Base-by-base conservation (phyloP, 2,797 vertebrate species). In the Scolopax bukidnonensis region DNA sequence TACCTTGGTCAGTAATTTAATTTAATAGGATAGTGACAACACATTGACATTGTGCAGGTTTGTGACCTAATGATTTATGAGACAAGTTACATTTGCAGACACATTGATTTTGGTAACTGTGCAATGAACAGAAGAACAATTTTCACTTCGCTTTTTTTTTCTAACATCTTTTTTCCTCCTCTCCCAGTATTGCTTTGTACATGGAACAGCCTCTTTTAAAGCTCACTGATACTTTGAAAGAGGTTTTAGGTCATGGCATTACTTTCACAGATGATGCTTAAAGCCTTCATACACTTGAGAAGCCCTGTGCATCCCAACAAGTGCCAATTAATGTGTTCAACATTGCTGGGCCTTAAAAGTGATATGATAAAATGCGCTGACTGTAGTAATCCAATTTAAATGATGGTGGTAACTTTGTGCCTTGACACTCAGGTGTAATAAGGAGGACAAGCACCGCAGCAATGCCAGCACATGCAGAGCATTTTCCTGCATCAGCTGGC, bases 61-160 rank as follows among this genome's bases (percentile, higher is more conserved):
- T 94, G 70, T 97, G 90, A 96, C 86, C 95, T 95, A 96, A 88
- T 97, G 95, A 97, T 95, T 97, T 96, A 97, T 73, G 87, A 95
- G 89, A 73, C 78, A 90, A 89, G 85, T 83, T 95, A 92, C 86
- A 88, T 93, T 96, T 95, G 87, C 85, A 96, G 94, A 93, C 73
- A 83, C 70, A 84, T 93, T 93, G 96, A 97, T 96, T 96, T 95
- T 90, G 65, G 87, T 89, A 95, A 93, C 43, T 77, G 50, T 50
- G 50, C 69, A 77, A 79, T 65, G 87, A 96, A 74, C 21, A 91
- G 73, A 65, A 75, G 59, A 94, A 32, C 40, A 80, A 84, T 82
- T 91, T 92, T 61, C 20, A 21, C 17, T 30, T 77, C 16, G 36
- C 56, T 70, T 82, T 27, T 56, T 78, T 43, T 56, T 79, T 89